These are phyloP conservation scores for Hydrozoanthus tunicans DNA, from an alignment of 64 coral and sea anemone species.

Conservation along the genomic window DNA sequence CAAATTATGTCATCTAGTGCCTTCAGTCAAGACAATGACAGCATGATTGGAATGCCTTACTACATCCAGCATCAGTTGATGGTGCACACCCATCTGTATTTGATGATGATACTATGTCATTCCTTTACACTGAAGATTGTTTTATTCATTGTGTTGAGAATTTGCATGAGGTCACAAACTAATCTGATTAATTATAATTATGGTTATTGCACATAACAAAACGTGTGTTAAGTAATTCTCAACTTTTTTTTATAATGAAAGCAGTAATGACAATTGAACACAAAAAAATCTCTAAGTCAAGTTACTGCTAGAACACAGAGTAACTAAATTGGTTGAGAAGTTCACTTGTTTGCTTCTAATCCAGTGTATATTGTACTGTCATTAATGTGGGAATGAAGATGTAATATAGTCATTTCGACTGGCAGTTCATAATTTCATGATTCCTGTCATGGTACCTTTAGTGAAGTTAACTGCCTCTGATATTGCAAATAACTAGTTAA, in stretches of 20 bases:
- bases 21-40: not conserved
- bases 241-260: conserved; percentile 37
- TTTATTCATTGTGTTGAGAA: conserved; percentile 14
- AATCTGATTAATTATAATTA: not conserved
- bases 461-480: too few species aligned
- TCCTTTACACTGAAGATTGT: not conserved
- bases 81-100: too few species aligned
- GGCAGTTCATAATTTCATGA: too few species aligned
- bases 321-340: not conserved
- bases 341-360: not conserved
- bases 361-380: too few species aligned
- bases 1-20: conserved; percentile 20
- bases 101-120: not conserved
- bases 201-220: conserved; percentile 36
- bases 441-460: too few species aligned
- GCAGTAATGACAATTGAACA: not conserved
- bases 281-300: conserved; percentile 17
- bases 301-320: not conserved
- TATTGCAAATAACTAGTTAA: too few species aligned
- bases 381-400: too few species aligned
- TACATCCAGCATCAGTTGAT: not conserved
- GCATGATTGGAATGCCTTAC: not conserved
- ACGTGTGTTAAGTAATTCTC: conserved; percentile 12
- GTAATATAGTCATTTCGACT: too few species aligned
- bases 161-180: conserved; percentile 1